Evolutionary conservation across 2,888 invertebrate genomes (phyloP), one percentile per base, ranked within the genome.

Genomic region (Torymus auratus): DNA sequence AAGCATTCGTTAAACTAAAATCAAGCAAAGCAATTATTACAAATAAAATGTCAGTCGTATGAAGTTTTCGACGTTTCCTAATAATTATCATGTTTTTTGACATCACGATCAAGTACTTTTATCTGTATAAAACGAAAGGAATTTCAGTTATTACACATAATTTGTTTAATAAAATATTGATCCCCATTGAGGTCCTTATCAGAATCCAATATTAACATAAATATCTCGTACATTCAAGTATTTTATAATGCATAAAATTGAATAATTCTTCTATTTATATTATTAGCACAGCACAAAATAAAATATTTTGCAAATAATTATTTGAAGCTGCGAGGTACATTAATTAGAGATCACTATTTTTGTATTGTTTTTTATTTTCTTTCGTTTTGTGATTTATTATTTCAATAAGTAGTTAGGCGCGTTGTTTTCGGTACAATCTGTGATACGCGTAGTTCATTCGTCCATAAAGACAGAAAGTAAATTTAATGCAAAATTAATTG

Each of bases 91-190:
- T 69, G 62, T 73, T 81, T 41, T 74, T 13, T 28, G 55, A 74
- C 65, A 60, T 75, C 65, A 67, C 55, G 23, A 28, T 61, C 14
- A 67, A 52, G 52, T 73, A 53, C 50, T 73, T 55, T 75, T 68
- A 28, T 75, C 67, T 78, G 74, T 78, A 81, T 81, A 73, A 73
- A 69, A 72, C 61, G 77, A 77, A 77, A 81, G 64, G 75, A 68
- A 69, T 77, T 20, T 76, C 15, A 67, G 60, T 64, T 75, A 70
- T 58, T 81, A 71, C 73, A 84, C 75, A 55, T 80, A 56, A 79
- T 80, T 84, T 85, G 82, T 86, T 86, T 84, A 87, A 87, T 87
- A 87, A 87, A 87, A 85, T 78, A 83, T 83, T 83, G 79, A 82
- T 82, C 84, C 83, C 83, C 72, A 86, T 70, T 82, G 84, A 84